A percentile compares a stretch with the other conserved stretches of the same genome.
Conservation (phyloP, 1,140 invertebrate genomes). For the Caerostris extrusa region DNA sequence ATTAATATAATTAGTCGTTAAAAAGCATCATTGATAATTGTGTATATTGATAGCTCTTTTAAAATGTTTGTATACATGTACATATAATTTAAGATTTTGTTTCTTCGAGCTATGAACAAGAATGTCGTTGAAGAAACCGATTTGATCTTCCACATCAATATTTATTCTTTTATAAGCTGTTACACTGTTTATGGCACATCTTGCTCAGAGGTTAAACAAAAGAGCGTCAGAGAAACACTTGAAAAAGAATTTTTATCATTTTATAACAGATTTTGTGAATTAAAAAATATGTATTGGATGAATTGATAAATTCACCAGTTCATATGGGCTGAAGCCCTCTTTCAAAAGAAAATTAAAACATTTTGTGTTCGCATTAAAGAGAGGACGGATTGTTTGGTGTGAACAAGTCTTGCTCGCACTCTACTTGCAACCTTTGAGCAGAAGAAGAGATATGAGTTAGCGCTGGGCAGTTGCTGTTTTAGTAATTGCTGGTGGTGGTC, state of each 20-base stretch:
- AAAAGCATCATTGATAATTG: background rate
- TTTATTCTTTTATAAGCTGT: slow-evolving; percentile 31
- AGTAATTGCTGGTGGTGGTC: slow-evolving; percentile 73
- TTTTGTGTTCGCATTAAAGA: too few relatives aligned
- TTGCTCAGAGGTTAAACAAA: slow-evolving; percentile 6
- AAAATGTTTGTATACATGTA: background rate
- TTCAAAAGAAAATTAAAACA: too few relatives aligned
- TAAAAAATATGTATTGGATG: too few relatives aligned
- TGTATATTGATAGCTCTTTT: background rate
- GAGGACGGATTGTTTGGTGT: too few relatives aligned
- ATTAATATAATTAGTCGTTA: background rate
- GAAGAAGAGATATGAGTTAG: slow-evolving; percentile 19
- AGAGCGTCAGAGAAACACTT: background rate
- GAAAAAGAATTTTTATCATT: background rate
- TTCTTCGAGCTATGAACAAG: background rate
- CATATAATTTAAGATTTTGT: background rate
- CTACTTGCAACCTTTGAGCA: slow-evolving; percentile 10
- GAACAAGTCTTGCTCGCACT: background rate
- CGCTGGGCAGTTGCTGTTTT: background rate
- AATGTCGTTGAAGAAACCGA: background rate
- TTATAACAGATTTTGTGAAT: background rate
- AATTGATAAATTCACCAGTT: too few relatives aligned
- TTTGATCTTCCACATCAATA: background rate
- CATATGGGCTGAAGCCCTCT: too few relatives aligned
- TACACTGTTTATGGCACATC: background rate